These are phyloP conservation scores for Graptemys geographica DNA, from an alignment of 2,797 vertebrate species.

Conservation along the genomic window DNA sequence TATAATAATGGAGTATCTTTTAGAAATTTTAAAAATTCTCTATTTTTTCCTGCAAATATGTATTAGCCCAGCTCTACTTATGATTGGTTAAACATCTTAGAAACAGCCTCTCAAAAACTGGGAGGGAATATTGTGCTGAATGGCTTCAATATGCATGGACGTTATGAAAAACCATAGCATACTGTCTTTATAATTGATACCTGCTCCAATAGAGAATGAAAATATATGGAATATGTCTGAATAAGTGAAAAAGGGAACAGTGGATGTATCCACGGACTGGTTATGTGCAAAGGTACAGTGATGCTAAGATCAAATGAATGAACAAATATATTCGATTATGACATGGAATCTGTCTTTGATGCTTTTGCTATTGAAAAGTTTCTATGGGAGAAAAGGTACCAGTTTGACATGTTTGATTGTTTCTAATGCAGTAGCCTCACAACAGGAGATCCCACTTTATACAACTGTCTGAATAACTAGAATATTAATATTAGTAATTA, in stretches of 20 bases:
- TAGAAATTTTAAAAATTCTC: background rate
- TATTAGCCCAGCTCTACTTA: background rate
- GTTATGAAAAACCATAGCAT: background rate
- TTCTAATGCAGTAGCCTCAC: background rate
- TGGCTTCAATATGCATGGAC: background rate
- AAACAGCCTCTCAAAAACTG: background rate
- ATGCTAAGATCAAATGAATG: background rate
- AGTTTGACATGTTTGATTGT: background rate
- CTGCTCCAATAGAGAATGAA: background rate
- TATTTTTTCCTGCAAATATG: no score
- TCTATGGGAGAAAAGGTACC: background rate
- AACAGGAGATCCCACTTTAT: background rate
- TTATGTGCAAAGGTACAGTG: background rate
- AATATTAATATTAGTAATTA: background rate
- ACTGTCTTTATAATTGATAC: background rate
- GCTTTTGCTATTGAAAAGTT: background rate
- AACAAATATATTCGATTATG: background rate
- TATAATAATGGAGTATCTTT: background rate
- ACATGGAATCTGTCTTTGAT: background rate
- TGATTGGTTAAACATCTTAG: background rate
- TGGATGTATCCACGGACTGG: background rate
- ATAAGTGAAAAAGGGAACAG: background rate
- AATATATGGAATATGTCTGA: background rate
- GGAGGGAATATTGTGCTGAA: accelerated
- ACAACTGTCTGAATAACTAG: background rate